A percentile compares a stretch with the other conserved stretches of the same genome.
Conservation (phyloP, 2,888 invertebrate species). For the Leucophora obtusa region DNA sequence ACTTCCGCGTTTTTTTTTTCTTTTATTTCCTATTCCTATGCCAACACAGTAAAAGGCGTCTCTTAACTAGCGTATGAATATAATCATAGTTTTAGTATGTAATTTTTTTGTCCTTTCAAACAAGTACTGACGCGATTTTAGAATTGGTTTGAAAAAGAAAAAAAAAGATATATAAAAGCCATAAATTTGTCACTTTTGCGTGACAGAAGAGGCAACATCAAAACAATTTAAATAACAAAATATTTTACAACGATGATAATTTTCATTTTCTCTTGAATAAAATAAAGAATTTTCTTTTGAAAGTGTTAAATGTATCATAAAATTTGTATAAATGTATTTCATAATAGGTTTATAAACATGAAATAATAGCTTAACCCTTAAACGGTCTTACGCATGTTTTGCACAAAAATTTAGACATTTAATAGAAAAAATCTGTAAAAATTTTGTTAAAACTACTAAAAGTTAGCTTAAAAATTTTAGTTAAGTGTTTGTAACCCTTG, state of each 20-base stretch:
- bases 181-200: constrained; percentile 36
- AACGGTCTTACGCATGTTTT: too few relatives aligned
- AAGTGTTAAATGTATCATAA: not conserved
- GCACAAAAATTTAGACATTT: too few relatives aligned
- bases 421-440: too few relatives aligned
- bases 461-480: too few relatives aligned
- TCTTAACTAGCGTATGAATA: not conserved
- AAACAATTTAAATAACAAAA: constrained; percentile 10
- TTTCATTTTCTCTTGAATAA: not conserved
- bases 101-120: not conserved
- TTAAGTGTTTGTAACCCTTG: too few relatives aligned
- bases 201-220: constrained; percentile 11
- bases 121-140: not conserved
- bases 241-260: not conserved
- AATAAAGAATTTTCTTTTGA: not conserved
- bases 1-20: constrained; percentile 7
- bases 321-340: not conserved
- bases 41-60: constrained; percentile 2
- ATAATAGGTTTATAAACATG: too few relatives aligned
- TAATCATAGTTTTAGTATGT: not conserved
- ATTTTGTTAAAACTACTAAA: too few relatives aligned
- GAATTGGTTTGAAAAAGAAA: not conserved
- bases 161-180: not conserved
- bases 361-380: too few relatives aligned
- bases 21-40: not conserved